Evolutionary conservation across 2,113 vertebrate species (phyloP).

Genomic region (Sinocyclocheilus rhinocerous): DNA sequence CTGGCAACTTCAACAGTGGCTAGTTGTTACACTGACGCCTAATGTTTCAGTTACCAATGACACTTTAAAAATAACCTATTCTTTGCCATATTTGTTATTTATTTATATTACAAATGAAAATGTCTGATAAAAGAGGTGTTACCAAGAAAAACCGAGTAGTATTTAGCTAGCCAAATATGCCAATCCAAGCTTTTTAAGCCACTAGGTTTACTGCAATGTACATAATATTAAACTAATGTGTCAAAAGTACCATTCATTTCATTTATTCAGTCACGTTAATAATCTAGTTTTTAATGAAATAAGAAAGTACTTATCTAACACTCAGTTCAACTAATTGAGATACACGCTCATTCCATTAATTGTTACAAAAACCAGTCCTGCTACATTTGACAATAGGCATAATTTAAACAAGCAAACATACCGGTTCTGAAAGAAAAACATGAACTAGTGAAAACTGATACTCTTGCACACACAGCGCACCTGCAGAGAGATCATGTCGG

Average conservation of each 20-base stretch:
- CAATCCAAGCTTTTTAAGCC: not conserved
- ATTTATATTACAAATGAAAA: too few relatives aligned
- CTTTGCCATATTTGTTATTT: too few relatives aligned
- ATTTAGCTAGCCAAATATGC: not conserved
- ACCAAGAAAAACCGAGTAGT: too few relatives aligned
- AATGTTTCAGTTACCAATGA: too few relatives aligned
- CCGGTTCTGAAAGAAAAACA: not conserved
- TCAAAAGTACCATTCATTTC: too few relatives aligned
- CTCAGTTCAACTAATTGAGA: not conserved
- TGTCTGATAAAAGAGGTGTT: too few relatives aligned
- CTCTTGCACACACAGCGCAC: conserved; percentile 67
- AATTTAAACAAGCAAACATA: not conserved
- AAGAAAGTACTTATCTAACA: not conserved
- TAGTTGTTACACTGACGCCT: too few relatives aligned
- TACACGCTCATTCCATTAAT: not conserved
- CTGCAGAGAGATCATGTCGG: conserved; percentile 96
- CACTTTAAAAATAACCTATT: too few relatives aligned
- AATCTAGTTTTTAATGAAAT: not conserved
- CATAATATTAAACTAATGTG: not conserved
- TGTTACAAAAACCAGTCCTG: conserved; percentile 19
- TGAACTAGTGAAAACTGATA: not conserved
- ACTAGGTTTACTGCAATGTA: not conserved
- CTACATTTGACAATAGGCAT: conserved; percentile 15
- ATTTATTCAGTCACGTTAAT: not conserved
- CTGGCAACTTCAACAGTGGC: too few relatives aligned